Base-by-base conservation (phyloP, 2,888 invertebrate species). In the Phengaris arion region DNA sequence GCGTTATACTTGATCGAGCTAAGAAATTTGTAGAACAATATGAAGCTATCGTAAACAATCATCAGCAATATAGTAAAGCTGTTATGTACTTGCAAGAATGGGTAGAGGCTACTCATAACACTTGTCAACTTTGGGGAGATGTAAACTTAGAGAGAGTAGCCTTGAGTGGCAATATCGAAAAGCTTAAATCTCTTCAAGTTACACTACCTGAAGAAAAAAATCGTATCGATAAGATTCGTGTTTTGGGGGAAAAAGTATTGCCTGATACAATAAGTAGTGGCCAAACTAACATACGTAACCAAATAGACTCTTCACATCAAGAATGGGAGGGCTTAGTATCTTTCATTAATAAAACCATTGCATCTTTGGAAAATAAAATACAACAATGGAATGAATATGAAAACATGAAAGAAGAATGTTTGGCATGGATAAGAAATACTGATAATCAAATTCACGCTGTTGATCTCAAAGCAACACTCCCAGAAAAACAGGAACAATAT, bases 321-420 rank as follows among this genome's bases (percentile, higher is more conserved):
- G 98, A 98, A 90, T 98, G 98, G 98, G 97, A 98, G 86, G 96
- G 96, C 13, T 89, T 98, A 1, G 93, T 96, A 0, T 96, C 97
- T 0, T 94, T 96, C 35, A 95, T 98, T 3, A 95, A 95, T 81
- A 96, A 96, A 13, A 96, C 97, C 0, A 97, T 98, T 72, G 96
- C 97, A 81, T 94, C 95, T 0, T 92, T 99, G 75, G 97, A 98
- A 87, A 95, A 94, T 72, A 97, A 98, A 86, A 94, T 98, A 74
- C 96, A 96, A 82, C 97, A 98, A 84, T 99, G 98, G 98, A 95
- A 96, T 75, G 98, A 98, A 83, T 98, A 98, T 85, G 99, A 99
- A 85, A 94, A 95, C 35, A 93, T 97, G 83, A 97, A 97, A 85
- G 98, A 98, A 82, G 95, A 96, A 79, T 98, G 98, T 81, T 93